These are phyloP conservation scores for Didymodactylos carnosus DNA, from an alignment of 2,888 invertebrate genomes.

Conservation along the genomic window DNA sequence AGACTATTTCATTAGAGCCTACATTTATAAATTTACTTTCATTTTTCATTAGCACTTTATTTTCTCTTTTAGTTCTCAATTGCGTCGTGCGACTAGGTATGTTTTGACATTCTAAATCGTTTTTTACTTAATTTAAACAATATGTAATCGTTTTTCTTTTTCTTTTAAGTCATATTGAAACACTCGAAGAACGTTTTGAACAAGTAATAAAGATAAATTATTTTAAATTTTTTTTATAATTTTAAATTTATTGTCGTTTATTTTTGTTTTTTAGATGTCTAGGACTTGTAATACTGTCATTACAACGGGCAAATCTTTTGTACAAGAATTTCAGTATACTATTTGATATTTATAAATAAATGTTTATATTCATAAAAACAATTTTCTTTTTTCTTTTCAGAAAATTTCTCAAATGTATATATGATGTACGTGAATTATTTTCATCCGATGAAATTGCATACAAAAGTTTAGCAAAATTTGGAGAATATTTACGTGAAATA, in stretches of 20 bases:
- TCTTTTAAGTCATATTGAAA: background rate
- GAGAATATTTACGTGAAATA: background rate
- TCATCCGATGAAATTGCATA: background rate
- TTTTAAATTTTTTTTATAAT: background rate
- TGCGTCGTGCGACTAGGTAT: background rate
- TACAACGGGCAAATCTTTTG: background rate
- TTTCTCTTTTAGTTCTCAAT: background rate
- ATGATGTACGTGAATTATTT: background rate
- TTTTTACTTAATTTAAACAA: background rate
- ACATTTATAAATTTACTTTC: too few species aligned
- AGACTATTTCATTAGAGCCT: too few species aligned
- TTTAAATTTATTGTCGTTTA: background rate
- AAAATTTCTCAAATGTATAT: background rate
- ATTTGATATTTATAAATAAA: too few species aligned
- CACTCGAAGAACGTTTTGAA: background rate
- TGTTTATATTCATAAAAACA: background rate
- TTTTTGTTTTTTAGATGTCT: background rate
- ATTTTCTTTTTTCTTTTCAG: background rate
- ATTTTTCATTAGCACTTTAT: background rate
- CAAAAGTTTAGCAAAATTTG: background rate
- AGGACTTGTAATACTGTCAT: background rate
- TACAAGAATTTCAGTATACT: background rate
- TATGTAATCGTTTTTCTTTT: too few species aligned
- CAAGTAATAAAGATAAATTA: background rate
- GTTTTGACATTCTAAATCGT: background rate